phyloP scores from a whole-genome alignment of 2,797 vertebrate genomes.

The Ambastaia sidthimunki region DNA sequence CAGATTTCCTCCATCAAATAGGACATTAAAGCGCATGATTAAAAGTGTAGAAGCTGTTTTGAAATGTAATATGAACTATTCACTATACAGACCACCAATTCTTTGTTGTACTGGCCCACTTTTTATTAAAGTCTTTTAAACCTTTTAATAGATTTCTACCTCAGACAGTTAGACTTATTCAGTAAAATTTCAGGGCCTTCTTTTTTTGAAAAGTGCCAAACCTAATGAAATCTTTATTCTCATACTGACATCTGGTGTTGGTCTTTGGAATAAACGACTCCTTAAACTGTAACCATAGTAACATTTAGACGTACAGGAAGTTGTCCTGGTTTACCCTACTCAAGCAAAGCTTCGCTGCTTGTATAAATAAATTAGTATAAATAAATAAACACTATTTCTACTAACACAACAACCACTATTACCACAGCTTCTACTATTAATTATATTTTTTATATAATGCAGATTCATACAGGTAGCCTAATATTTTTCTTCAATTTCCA shows the following conservation, averaged over 20 bases:
- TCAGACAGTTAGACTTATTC: conserved; percentile 41
- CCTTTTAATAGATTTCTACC: conserved; percentile 54
- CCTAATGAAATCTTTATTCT: conserved; percentile 56
- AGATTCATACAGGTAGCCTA: neutral
- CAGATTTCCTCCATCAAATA: conserved; percentile 52
- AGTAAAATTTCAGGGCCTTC: conserved; percentile 29
- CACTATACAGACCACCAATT: conserved; percentile 45
- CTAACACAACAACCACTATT: neutral
- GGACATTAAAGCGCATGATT: conserved; percentile 38
- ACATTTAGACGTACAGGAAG: conserved; percentile 37
- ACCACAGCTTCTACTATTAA: neutral
- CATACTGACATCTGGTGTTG: conserved; percentile 68
- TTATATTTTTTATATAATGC: neutral
- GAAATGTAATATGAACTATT: conserved; percentile 53
- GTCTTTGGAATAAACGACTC: conserved; percentile 38
- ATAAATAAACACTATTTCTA: neutral
- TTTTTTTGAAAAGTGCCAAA: neutral
- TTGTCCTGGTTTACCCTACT: conserved; percentile 9
- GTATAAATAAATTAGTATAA: conserved; percentile 5
- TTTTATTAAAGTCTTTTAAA: conserved; percentile 39
- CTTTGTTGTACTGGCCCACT: conserved; percentile 52
- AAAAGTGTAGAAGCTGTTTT: conserved; percentile 48
- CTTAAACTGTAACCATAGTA: conserved; percentile 53
- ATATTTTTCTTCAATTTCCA: neutral
- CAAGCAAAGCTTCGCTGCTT: neutral